Percentiles rank a stretch among this genome's conserved stretches.
phyloP scores from a whole-genome alignment of 1,140 invertebrate species.

The Eriosoma lanigerum region DNA sequence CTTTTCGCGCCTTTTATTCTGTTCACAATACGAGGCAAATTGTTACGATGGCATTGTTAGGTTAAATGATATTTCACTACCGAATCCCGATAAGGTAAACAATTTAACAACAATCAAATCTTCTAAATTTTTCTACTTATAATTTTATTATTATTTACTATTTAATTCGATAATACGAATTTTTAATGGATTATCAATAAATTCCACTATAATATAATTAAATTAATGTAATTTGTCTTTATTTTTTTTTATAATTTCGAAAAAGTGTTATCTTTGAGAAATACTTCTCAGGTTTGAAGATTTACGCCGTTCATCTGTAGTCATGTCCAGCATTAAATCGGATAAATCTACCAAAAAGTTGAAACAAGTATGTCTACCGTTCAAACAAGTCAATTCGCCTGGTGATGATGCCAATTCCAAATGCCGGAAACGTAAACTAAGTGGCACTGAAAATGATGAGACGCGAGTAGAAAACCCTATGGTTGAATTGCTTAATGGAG shows the following conservation, averaged over 20 bases:
- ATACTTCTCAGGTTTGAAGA: neutral
- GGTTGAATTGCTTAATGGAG: constrained; percentile 34
- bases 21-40: neutral
- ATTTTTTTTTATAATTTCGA: neutral
- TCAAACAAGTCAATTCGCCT: constrained; percentile 29
- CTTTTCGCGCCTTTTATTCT: constrained; percentile 30
- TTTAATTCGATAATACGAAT: no score
- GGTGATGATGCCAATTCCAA: constrained; percentile 4
- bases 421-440: constrained; percentile 36
- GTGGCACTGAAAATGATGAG: constrained; percentile 8
- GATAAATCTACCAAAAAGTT: constrained; percentile 19
- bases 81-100: constrained; percentile 15
- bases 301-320: neutral
- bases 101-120: neutral
- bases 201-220: neutral
- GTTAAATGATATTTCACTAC: constrained; percentile 1
- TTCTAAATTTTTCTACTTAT: no score
- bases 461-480: constrained; percentile 11
- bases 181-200: neutral
- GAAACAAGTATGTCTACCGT: constrained; percentile 21
- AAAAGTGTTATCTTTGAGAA: neutral
- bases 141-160: no score
- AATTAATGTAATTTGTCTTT: neutral
- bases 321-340: neutral
- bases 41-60: constrained; percentile 44